Evolutionary conservation across 1,140 invertebrate genomes (phyloP), one percentile per base, ranked within the genome.

Genomic region (Zaprionus africanus): DNA sequence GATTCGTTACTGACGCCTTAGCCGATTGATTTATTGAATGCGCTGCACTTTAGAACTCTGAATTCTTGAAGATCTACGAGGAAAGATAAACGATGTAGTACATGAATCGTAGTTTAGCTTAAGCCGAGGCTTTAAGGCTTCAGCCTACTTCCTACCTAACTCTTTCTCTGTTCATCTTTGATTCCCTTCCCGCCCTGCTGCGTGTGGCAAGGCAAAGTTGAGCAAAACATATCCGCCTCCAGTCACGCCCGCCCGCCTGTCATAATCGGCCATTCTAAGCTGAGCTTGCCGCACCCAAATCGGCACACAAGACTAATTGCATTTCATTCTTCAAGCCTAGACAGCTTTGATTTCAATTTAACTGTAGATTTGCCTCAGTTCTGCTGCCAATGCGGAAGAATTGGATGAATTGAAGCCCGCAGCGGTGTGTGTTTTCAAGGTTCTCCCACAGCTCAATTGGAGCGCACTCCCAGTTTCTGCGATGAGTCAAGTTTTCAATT

Each of bases 401-500:
- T 68, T 56, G 26, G 26, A 38, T 57, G 65, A 36, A 65, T 19
- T 36, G 28, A 17, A 58, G 64, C 64, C 64, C 64, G 64, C 64
- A 66, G 64, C 34, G 24, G 46, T 46, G 26, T 15, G 26, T n/a
- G n/a, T n/a, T n/a, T n/a, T 19, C 56, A 54, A 67, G 64, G 65
- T 67, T 54, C 53, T 60, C 38, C 54, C 13, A 60, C 43, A 64
- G 51, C 51, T 22, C 17, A 77, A 81, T 43, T 76, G 43, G 78
- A 80, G 60, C 70, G 58, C 77, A 43, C 76, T 54, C 76, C 41
- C 26, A 26, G 22, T 49, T 19, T 9, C 41, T 5, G 26, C 51
- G 63, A 65, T 65, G 63, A 65, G 63, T 65, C 53, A 59, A 58
- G 73, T 62, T 67, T 71, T 79, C 72, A 81, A 54, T 74, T 64